These are phyloP conservation scores for Martes martes DNA, from an alignment of 2,113 vertebrate species.

Conservation along the genomic window DNA sequence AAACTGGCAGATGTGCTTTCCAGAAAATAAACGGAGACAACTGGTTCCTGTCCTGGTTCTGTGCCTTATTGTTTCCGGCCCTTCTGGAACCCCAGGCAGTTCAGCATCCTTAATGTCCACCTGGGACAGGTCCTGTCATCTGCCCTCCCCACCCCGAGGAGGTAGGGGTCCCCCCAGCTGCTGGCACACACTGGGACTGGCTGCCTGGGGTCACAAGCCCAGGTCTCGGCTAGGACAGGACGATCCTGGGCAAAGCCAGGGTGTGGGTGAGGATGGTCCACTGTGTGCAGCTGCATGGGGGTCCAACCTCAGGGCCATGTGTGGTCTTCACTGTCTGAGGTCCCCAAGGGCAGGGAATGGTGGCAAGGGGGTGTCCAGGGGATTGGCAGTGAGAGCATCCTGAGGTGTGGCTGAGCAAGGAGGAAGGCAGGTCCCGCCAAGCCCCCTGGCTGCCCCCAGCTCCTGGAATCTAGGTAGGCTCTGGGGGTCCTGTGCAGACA, in stretches of 20 bases:
- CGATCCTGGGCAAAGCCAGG: background rate
- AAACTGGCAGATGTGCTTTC: conserved; percentile 76
- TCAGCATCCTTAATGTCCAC: background rate
- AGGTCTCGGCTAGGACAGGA: background rate
- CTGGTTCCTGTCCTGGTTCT: background rate
- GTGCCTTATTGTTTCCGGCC: background rate
- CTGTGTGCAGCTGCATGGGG: background rate
- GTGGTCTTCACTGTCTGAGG: background rate
- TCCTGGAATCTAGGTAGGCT: background rate
- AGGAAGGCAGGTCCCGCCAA: background rate
- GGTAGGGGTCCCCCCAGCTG: background rate
- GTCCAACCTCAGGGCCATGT: background rate
- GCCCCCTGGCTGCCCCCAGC: too few species aligned
- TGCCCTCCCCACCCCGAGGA: background rate
- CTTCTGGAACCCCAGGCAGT: background rate
- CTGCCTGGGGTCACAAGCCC: background rate
- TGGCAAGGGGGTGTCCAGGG: background rate
- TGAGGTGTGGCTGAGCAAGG: too few species aligned
- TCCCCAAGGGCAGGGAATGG: background rate
- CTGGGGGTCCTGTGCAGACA: rapidly evolving
- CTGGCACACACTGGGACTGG: too few species aligned
- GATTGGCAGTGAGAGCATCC: background rate
- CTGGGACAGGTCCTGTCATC: background rate
- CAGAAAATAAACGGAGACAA: conserved; percentile 67
- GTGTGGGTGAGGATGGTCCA: rapidly evolving